Conservation (phyloP, 2,797 vertebrate species). For the Acrossocheilus fasciatus region DNA sequence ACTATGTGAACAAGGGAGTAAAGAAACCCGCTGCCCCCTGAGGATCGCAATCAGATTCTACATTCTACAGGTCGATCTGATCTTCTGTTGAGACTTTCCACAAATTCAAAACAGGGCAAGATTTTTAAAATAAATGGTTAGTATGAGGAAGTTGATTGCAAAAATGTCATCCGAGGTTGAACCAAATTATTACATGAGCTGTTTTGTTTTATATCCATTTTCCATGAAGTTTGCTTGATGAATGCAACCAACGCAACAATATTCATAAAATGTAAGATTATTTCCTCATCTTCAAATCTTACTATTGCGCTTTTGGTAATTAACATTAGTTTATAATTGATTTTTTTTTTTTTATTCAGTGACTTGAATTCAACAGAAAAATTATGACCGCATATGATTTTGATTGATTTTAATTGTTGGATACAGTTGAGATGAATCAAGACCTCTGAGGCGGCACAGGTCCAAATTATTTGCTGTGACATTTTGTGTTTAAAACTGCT, state of each 20-base stretch:
- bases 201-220: background rate
- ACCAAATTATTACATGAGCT: background rate
- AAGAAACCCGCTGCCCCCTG: slow-evolving; percentile 35
- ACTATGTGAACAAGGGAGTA: slow-evolving; percentile 38
- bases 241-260: background rate
- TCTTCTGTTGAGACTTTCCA: background rate
- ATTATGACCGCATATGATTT: background rate
- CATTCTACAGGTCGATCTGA: slow-evolving; percentile 20
- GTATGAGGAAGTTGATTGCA: background rate
- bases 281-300: background rate
- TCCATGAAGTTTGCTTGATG: background rate
- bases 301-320: background rate
- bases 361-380: background rate
- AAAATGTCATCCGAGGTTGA: background rate
- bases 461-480: background rate
- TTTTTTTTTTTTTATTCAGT: background rate
- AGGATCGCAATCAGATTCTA: slow-evolving; percentile 44
- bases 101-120: background rate
- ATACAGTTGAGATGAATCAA: background rate
- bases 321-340: background rate
- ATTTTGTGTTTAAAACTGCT: background rate
- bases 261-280: background rate
- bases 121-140: too few species aligned
- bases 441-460: background rate
- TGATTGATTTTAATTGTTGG: background rate